A percentile compares a stretch with the other conserved stretches of the same genome.
These are phyloP conservation scores for Microtus montanus DNA, from an alignment of 2,113 vertebrate genomes.

Conservation along the genomic window DNA sequence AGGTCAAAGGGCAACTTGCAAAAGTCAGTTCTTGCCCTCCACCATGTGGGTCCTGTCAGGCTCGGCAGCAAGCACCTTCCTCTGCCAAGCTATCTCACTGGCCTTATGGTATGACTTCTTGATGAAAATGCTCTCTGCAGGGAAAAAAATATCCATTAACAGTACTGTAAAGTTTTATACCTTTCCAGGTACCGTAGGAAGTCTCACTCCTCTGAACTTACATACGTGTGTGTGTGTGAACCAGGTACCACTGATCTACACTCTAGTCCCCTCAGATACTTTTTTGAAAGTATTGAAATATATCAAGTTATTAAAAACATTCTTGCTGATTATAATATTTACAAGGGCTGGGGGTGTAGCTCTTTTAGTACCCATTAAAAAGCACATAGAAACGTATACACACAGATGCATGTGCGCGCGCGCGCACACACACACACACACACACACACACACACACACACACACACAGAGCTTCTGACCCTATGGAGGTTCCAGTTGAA, in stretches of 20 bases:
- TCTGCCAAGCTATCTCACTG: not conserved
- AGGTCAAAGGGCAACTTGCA: not conserved
- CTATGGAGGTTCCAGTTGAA: slow-evolving; percentile 2
- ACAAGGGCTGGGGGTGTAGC: not conserved
- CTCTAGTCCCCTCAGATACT: not conserved
- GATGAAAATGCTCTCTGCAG: slow-evolving; percentile 1
- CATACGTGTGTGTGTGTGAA: not conserved
- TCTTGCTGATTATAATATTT: not conserved
- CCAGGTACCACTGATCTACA: not conserved
- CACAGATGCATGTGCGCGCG: not conserved
- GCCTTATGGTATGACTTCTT: not conserved
- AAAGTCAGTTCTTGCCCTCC: not conserved
- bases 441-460: not conserved
- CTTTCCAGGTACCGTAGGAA: not conserved
- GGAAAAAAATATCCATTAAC: not conserved
- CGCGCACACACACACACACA: too few relatives aligned
- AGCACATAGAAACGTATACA: not conserved
- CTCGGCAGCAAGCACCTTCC: not conserved
- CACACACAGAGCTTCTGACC: not conserved
- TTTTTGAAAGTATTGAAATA: slow-evolving; percentile 30
- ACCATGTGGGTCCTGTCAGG: not conserved
- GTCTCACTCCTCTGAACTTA: not conserved
- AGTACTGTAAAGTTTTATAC: not conserved
- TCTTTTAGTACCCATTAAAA: not conserved
- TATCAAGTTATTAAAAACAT: slow-evolving; percentile 23